Base-by-base conservation (phyloP, 2,888 invertebrate genomes). In the Steinernema hermaphroditum region DNA sequence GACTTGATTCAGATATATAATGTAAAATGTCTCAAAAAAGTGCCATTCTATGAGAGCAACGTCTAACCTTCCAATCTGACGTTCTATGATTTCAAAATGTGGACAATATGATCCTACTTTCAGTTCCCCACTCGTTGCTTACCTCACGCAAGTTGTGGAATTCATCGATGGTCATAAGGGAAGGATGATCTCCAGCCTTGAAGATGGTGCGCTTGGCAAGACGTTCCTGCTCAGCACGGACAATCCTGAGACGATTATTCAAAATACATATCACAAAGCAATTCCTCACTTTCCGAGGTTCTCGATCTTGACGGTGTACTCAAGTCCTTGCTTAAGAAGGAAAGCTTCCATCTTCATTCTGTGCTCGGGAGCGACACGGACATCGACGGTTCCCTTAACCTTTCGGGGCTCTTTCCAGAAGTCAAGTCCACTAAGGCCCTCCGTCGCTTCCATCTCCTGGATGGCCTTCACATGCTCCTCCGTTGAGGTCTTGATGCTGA, bases 71-170 rank as follows among this genome's bases (percentile, higher is more conserved):
- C n/a, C n/a, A n/a, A n/a, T n/a, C n/a, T n/a, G n/a, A n/a, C n/a
- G n/a, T n/a, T n/a, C n/a, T n/a, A n/a, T n/a, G n/a, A n/a, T n/a
- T 37, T 37, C 37, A 12, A 37, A 37, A 37, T 37, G n/a, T 37
- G 12, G 6, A 37, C 37, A 37, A 37, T 37, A 37, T 37, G 6
- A 4, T 12, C 37, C 37, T 8, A 37, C 6, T 8, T 8, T 4
- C 37, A 12, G 37, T 37, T 37, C 4, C n/a, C n/a, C n/a, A n/a
- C n/a, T n/a, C n/a, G n/a, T n/a, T 8, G 37, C 37, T 22, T 24
- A 74, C 72, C 69, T 74, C 73, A 9, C 34, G 24, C 6, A 73
- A 29, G 34, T 73, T 72, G 72, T 73, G 73, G 34, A 29, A 73
- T 16, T 73, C 34, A 29, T 73, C 32, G 34, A 46, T 46, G 22